Base-by-base conservation (phyloP, 2,113 vertebrate genomes). In the Saccopteryx leptura region DNA sequence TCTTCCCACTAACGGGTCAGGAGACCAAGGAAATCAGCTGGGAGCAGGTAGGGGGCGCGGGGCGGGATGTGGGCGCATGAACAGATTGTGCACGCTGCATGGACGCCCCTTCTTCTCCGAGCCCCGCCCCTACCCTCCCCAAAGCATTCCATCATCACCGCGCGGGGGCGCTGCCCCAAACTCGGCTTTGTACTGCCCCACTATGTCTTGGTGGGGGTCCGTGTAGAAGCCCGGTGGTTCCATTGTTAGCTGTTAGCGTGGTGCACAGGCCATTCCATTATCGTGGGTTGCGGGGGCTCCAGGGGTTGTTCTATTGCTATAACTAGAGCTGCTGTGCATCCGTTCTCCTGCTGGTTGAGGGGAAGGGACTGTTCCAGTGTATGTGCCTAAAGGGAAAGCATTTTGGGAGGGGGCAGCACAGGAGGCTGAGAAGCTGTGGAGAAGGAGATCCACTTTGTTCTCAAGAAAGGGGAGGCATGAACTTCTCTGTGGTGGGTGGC, bases 11-110 rank as follows among this genome's bases (percentile, higher is more conserved):
- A 91, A 98, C 96, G 96, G 96, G 97, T 91, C 98, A 99, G 99
- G 99, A 99, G 98, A 98, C 99, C 98, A 99, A 99, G 96, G 99
- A 99, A 98, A 99, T 99, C 98, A 99, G 99, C 99, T 99, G 99
- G 99, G 99, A 99, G 98, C 99, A 99, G 99, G 99, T 99, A 98
- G 98, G 99, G 96, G 97, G 95, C 39, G 97, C 69, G 90, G 97
- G 97, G 94, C 4, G 65, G 97, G 83, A 4, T 1, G 56, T 26
- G 97, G 94, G 31, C 82, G 97, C 97, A 97, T 97, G 97, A 89
- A 33, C 95, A 97, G 93, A 80, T 18, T 94, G 78, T 95, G 97
- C 97, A 97, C 46, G 97, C 71, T 96, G 97, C 97, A 97, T 98
- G 97, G 88, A 91, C 50, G 7, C 79, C 90, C 89, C 89, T 66